These are phyloP conservation scores for Philhelius pedissequus DNA, from an alignment of 2,888 invertebrate genomes.

Conservation along the genomic window DNA sequence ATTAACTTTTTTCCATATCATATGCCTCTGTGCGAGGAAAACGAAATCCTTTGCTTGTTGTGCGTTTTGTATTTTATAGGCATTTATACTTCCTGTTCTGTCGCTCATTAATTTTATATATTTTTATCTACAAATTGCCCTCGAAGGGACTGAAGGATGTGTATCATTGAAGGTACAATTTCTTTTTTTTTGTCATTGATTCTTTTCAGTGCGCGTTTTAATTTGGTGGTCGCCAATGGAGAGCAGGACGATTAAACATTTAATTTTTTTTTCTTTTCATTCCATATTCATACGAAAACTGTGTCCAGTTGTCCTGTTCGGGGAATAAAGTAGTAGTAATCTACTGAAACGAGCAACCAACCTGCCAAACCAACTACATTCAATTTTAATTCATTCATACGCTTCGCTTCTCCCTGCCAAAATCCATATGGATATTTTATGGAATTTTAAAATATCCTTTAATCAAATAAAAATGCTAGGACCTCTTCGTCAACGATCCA, in stretches of 20 bases:
- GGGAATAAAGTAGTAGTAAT: constrained; percentile 61
- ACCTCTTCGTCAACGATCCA: constrained; percentile 60
- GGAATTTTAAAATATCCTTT: constrained; percentile 68
- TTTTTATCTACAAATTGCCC: constrained; percentile 42
- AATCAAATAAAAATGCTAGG: constrained; percentile 67
- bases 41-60: constrained; percentile 26
- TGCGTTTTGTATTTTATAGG: constrained; percentile 31
- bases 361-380: constrained; percentile 48
- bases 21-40: constrained; percentile 68
- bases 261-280: constrained; percentile 43
- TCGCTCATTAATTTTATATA: constrained; percentile 37
- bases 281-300: constrained; percentile 48
- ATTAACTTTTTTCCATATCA: constrained; percentile 73
- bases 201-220: constrained; percentile 12
- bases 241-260: constrained; percentile 2
- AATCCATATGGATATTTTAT: constrained; percentile 59
- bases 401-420: neutral
- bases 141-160: constrained; percentile 43
- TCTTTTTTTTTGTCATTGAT: constrained; percentile 2
- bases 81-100: constrained; percentile 6
- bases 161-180: constrained; percentile 7
- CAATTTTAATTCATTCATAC: constrained; percentile 29
- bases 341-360: constrained; percentile 37
- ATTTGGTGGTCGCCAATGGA: constrained; percentile 21
- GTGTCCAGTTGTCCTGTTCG: constrained; percentile 58